These are phyloP conservation scores for Pampus argenteus DNA, from an alignment of 2,797 vertebrate genomes.

Conservation along the genomic window DNA sequence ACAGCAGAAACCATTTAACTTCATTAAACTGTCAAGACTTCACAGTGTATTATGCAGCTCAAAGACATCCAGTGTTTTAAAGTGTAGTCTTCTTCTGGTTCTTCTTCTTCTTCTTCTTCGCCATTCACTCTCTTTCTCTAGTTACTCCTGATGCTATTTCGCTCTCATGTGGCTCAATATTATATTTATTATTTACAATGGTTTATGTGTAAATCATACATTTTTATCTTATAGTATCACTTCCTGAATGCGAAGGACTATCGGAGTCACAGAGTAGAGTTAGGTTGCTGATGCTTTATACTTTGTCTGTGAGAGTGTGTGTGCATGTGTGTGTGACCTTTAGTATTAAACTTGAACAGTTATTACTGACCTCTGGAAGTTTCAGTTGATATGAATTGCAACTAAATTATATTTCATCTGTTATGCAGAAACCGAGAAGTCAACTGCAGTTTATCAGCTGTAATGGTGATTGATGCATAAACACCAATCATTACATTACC, in stretches of 20 bases:
- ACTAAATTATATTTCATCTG: not conserved
- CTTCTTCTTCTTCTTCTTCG: not conserved
- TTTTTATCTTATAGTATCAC: no score
- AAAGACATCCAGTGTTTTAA: slow-evolving; percentile 10
- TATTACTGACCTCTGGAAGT: slow-evolving; percentile 8
- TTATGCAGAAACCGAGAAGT: not conserved
- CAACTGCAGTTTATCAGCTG: no score
- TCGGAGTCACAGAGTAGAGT: not conserved
- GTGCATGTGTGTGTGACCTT: slow-evolving; percentile 20
- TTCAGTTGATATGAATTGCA: slow-evolving; percentile 16
- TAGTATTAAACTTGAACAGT: slow-evolving; percentile 12
- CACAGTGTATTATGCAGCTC: slow-evolving; percentile 32
- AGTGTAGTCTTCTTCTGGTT: not conserved
- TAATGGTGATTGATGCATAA: no score
- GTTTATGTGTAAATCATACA: no score
- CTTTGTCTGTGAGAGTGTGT: not conserved
- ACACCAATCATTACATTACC: no score
- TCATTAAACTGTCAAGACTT: slow-evolving; percentile 49
- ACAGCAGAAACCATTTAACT: slow-evolving; percentile 54
- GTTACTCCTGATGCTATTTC: not conserved
- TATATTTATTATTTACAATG: no score
- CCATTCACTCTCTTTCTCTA: no score
- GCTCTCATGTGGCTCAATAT: not conserved
- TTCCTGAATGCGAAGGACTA: no score
- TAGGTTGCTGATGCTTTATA: not conserved